phyloP scores from a whole-genome alignment of 2,888 invertebrate species.

The Nemoura dubitans region DNA sequence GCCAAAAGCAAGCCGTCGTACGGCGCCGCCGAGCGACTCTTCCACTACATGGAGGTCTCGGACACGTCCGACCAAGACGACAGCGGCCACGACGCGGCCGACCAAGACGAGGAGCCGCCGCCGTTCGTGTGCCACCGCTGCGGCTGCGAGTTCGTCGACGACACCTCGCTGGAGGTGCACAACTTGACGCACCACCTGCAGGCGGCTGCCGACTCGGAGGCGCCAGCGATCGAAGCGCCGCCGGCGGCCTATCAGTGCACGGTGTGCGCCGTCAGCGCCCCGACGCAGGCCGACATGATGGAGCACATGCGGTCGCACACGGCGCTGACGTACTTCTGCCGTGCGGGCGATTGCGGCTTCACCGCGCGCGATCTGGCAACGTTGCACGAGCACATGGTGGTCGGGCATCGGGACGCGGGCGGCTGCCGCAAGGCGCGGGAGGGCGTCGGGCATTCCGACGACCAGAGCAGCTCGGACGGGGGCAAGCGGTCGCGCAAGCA shows the following conservation, averaged over 20 bases:
- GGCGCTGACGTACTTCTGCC: conserved; percentile 57
- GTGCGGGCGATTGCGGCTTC: conserved; percentile 55
- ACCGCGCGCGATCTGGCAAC: conserved; percentile 49
- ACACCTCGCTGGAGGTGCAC: conserved; percentile 63
- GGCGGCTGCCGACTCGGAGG: conserved; percentile 30
- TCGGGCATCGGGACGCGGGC: neutral
- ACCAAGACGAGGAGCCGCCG: conserved; percentile 58
- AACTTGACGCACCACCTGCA: conserved; percentile 59
- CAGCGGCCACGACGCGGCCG: conserved; percentile 41
- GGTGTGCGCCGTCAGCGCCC: conserved; percentile 61
- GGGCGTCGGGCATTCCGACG: conserved; percentile 23
- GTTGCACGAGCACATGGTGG: conserved; percentile 45
- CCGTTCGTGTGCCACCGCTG: conserved; percentile 65
- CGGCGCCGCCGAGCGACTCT: conserved; percentile 72
- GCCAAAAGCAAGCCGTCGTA: conserved; percentile 58
- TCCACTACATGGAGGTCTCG: conserved; percentile 78
- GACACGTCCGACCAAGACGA: conserved; percentile 73
- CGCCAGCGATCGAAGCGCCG: conserved; percentile 43
- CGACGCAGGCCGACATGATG: conserved; percentile 62
- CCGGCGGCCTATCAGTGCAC: conserved; percentile 59
- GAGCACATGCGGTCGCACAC: conserved; percentile 63
- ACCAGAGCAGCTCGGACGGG: conserved; percentile 42
- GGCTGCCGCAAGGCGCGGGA: conserved; percentile 36
- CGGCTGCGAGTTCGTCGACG: conserved; percentile 66
- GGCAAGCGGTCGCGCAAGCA: conserved; percentile 63